phyloP scores from a whole-genome alignment of 2,113 vertebrate species.

The Gobio gobio region DNA sequence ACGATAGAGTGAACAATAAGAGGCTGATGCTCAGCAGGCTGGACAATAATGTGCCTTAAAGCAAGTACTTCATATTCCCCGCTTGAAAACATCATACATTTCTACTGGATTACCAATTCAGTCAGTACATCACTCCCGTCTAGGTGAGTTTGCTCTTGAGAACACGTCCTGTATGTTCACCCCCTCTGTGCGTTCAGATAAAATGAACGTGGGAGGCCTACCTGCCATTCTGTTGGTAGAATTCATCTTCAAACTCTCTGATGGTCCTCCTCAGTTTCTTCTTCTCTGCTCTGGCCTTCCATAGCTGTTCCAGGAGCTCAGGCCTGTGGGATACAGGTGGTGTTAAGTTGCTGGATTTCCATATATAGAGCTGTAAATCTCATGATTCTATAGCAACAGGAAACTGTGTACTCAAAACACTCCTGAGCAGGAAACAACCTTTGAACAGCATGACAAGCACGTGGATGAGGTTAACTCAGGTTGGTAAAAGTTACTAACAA shows the following conservation, averaged over 20 bases:
- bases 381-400: not conserved
- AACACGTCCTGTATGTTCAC: not conserved
- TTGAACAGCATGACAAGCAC: not conserved
- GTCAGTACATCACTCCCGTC: not conserved
- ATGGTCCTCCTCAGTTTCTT: constrained; percentile 94
- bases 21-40: not conserved
- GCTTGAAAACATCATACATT: not conserved
- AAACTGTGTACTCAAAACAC: constrained; percentile 13
- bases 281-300: constrained; percentile 96
- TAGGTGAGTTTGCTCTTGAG: not conserved
- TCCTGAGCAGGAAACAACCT: not conserved
- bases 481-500: not conserved
- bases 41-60: not conserved
- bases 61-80: not conserved
- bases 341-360: not conserved
- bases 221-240: constrained; percentile 97
- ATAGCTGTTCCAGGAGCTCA: constrained; percentile 96
- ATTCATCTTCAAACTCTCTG: constrained; percentile 92
- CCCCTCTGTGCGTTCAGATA: not conserved
- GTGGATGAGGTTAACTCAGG: not conserved
- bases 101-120: not conserved
- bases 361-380: not conserved
- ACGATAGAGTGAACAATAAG: too few relatives aligned
- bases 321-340: constrained; percentile 78
- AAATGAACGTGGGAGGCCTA: constrained; percentile 52